Conservation (phyloP, 2,113 vertebrate species). For the Pteronura brasiliensis region DNA sequence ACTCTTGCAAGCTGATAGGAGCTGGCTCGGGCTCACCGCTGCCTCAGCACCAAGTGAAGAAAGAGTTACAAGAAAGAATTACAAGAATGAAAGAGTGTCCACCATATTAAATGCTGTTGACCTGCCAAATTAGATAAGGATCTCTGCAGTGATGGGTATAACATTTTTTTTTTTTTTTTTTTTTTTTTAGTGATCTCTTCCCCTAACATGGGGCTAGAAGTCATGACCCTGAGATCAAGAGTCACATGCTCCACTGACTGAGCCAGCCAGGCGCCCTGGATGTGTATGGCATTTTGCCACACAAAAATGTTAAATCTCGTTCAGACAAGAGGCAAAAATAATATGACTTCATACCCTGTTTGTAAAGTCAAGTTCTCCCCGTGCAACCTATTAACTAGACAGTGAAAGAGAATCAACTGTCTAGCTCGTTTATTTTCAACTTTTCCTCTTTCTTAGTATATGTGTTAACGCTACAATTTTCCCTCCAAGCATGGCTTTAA, state of each 20-base stretch:
- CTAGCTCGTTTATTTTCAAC: not conserved
- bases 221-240: not conserved
- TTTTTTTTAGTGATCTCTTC: not conserved
- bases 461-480: not conserved
- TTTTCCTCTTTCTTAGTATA: not conserved
- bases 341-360: not conserved
- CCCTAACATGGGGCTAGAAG: not conserved
- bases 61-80: not conserved
- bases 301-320: not conserved
- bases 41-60: not conserved
- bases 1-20: not conserved
- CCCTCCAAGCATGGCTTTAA: not conserved
- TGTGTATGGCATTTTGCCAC: not conserved
- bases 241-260: not conserved
- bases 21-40: not conserved
- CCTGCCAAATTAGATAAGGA: not conserved
- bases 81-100: not conserved
- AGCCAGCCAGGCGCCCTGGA: not conserved
- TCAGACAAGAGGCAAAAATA: not conserved
- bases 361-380: not conserved
- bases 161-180: not conserved
- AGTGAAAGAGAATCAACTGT: not conserved
- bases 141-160: not conserved
- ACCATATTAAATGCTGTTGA: not conserved
- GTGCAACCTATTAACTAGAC: not conserved